Percentiles rank a stretch among this genome's conserved stretches.
Conservation (phyloP, 1,140 invertebrate species). For the Drosophila micromelanica region DNA sequence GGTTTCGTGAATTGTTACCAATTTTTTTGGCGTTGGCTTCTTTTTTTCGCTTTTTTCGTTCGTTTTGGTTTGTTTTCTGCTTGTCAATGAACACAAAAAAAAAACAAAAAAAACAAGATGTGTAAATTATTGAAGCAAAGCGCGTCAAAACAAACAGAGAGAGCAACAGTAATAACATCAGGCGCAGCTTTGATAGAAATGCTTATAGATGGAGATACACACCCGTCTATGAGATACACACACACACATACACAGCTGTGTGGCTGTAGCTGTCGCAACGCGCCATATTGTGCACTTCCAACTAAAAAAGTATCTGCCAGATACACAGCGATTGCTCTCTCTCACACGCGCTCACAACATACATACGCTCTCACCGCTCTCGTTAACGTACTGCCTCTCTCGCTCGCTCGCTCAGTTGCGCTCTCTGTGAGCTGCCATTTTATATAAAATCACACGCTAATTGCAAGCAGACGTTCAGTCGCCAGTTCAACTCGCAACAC, state of each 20-base stretch:
- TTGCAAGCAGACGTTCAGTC: conserved; percentile 81
- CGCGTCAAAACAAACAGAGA: conserved; percentile 82
- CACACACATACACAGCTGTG: conserved; percentile 26
- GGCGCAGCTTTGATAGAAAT: conserved; percentile 34
- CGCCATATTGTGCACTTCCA: conserved; percentile 44
- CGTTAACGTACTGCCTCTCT: not conserved
- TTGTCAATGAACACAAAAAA: conserved; percentile 49
- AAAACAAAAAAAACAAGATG: conserved; percentile 43
- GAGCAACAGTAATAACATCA: conserved; percentile 28
- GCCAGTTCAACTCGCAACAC: conserved; percentile 70
- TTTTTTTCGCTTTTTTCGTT: not conserved
- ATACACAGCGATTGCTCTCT: conserved; percentile 48
- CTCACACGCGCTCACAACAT: conserved; percentile 5
- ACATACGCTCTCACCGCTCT: conserved; percentile 5
- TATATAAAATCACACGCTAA: conserved; percentile 64
- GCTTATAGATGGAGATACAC: conserved; percentile 49
- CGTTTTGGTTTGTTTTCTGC: not conserved
- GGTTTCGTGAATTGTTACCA: conserved; percentile 5
- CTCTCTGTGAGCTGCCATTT: conserved; percentile 50
- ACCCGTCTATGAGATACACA: conserved; percentile 31
- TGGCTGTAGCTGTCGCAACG: conserved; percentile 7
- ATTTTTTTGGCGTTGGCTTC: conserved; percentile 10
- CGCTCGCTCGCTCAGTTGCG: conserved; percentile 19
- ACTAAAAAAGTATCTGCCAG: conserved; percentile 40
- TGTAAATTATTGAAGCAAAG: conserved; percentile 62